phyloP scores from a whole-genome alignment of 2,113 vertebrate genomes.

The Burhinus bistriatus region DNA sequence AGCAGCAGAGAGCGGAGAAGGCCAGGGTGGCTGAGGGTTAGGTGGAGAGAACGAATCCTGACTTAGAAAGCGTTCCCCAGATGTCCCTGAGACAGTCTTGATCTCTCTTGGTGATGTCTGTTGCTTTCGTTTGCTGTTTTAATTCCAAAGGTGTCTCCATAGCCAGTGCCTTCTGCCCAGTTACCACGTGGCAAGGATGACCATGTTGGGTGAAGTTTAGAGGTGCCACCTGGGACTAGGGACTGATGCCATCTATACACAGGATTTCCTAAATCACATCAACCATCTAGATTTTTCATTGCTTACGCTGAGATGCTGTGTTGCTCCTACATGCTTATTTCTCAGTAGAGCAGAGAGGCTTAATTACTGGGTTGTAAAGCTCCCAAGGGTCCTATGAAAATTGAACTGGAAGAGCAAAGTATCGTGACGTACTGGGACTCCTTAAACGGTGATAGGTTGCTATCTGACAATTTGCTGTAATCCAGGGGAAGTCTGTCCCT shows the following conservation, averaged over 20 bases:
- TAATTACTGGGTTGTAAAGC: slow-evolving; percentile 7
- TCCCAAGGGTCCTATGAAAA: background rate
- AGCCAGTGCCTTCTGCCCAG: background rate
- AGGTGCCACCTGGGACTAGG: background rate
- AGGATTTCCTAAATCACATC: background rate
- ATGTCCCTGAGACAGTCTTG: background rate
- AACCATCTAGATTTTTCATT: background rate
- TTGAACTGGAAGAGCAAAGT: background rate
- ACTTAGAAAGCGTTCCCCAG: background rate
- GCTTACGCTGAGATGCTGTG: background rate
- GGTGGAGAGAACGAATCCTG: background rate
- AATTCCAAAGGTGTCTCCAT: background rate
- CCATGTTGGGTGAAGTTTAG: background rate
- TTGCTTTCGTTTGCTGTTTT: background rate
- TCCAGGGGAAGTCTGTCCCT: background rate
- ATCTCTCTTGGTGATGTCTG: background rate
- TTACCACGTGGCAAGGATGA: background rate
- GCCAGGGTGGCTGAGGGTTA: background rate
- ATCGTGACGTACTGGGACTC: background rate
- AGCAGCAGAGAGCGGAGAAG: background rate
- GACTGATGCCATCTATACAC: background rate
- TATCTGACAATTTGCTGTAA: background rate
- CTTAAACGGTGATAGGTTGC: background rate
- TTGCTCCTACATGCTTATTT: slow-evolving; percentile 23
- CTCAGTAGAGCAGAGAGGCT: background rate